Evolutionary conservation across 1,140 invertebrate genomes (phyloP).

Genomic region (Zaprionus taronus): DNA sequence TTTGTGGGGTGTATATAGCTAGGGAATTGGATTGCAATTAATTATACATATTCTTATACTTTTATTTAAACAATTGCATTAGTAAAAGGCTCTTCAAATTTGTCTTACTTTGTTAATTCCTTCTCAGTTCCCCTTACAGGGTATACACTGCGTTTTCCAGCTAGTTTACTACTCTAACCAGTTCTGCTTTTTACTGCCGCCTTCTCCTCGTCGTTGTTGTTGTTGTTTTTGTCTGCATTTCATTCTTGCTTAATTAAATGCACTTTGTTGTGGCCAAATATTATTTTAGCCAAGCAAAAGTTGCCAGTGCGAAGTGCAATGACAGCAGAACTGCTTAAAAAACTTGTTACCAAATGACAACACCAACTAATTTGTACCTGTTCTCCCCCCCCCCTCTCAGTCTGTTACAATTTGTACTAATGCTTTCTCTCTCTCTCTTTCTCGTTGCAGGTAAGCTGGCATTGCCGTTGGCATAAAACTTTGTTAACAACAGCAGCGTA

Average conservation of each 20-base stretch:
- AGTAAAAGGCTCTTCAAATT: neutral
- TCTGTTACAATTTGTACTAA: conserved; percentile 11
- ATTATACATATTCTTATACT: neutral
- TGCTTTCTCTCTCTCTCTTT: conserved; percentile 21
- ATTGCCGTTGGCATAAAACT: conserved; percentile 43
- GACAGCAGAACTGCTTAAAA: conserved; percentile 31
- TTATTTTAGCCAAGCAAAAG: conserved; percentile 67
- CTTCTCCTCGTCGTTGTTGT: neutral
- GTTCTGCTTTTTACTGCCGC: conserved; percentile 25
- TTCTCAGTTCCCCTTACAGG: neutral
- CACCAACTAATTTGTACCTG: conserved; percentile 44
- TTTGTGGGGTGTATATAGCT: neutral
- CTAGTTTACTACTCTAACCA: neutral
- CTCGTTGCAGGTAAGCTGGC: conserved; percentile 65
- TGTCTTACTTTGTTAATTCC: neutral
- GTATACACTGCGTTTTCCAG: neutral
- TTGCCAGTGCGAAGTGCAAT: conserved; percentile 32
- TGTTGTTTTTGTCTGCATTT: conserved; percentile 46
- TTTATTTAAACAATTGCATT: neutral
- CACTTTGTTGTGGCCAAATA: conserved; percentile 73
- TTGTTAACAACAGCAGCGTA: conserved; percentile 74
- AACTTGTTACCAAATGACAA: conserved; percentile 48
- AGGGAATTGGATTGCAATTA: neutral
- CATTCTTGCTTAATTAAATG: conserved; percentile 72
- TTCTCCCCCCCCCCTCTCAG: neutral